Evolutionary conservation across 2,888 invertebrate genomes (phyloP).

Genomic region (Eristalis pertinax): DNA sequence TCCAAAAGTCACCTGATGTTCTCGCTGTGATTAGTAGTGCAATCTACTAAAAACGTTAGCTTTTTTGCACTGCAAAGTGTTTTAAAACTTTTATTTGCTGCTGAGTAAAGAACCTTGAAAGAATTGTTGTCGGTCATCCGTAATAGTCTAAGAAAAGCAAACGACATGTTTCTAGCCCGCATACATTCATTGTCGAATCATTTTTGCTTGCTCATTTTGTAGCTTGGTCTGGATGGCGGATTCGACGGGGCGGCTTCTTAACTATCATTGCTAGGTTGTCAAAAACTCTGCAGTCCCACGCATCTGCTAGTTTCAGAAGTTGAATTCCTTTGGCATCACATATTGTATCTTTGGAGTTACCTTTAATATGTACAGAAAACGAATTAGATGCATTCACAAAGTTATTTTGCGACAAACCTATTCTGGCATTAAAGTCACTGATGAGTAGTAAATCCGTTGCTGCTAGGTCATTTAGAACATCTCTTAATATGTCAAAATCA

Average conservation of each 20-base stretch:
- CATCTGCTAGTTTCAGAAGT: slow-evolving; percentile 2
- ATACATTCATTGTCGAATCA: slow-evolving; percentile 3
- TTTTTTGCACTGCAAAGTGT: too few relatives aligned
- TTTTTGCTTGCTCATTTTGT: not conserved
- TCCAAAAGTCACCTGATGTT: not conserved
- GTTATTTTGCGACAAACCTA: too few relatives aligned
- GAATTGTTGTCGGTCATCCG: too few relatives aligned
- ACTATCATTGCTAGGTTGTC: not conserved
- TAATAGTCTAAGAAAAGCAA: too few relatives aligned
- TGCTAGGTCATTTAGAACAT: not conserved
- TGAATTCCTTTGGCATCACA: not conserved
- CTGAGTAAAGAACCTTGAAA: too few relatives aligned
- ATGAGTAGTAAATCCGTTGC: slow-evolving; percentile 2
- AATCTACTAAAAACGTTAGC: not conserved
- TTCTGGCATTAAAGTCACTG: too few relatives aligned
- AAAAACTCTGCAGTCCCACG: not conserved
- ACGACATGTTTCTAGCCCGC: not conserved
- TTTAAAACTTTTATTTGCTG: too few relatives aligned
- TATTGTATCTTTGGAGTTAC: too few relatives aligned
- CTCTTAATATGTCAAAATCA: slow-evolving; percentile 4
- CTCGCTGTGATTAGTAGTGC: not conserved
- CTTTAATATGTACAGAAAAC: not conserved
- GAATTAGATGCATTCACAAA: too few relatives aligned
- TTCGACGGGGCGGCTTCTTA: not conserved
- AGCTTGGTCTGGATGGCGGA: too few relatives aligned